Conservation (phyloP, 1,140 invertebrate species). For the Listronotus bonariensis region DNA sequence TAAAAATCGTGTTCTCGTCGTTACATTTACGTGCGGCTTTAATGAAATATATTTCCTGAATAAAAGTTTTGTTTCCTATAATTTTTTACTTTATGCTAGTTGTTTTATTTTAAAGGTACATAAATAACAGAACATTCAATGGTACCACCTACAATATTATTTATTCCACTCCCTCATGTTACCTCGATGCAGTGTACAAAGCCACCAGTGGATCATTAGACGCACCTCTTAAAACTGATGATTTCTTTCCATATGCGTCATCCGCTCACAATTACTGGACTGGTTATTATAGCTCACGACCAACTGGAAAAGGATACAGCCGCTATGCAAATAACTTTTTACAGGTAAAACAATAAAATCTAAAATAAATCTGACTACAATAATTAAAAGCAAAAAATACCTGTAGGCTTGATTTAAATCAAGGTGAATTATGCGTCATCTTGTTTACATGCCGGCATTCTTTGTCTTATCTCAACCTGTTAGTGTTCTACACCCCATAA, state of each 20-base stretch:
- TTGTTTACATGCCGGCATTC: too few relatives aligned
- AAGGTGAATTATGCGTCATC: too few relatives aligned
- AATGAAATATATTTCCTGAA: too few relatives aligned
- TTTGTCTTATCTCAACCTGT: too few relatives aligned
- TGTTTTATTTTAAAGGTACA: constrained; percentile 12
- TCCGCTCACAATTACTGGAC: constrained; percentile 77
- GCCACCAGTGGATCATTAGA: constrained; percentile 43
- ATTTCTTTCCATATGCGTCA: constrained; percentile 77
- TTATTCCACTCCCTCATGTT: constrained; percentile 80
- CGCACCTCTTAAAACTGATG: constrained; percentile 65
- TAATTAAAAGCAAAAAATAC: too few relatives aligned
- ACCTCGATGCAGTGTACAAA: constrained; percentile 66
- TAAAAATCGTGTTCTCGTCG: too few relatives aligned
- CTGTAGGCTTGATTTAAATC: too few relatives aligned
- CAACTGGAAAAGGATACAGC: constrained; percentile 68
- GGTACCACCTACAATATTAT: constrained; percentile 68
- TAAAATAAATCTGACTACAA: too few relatives aligned
- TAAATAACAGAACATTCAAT: constrained; percentile 40
- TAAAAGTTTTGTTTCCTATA: too few relatives aligned
- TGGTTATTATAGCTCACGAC: constrained; percentile 79
- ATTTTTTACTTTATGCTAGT: background rate
- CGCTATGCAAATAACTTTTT: constrained; percentile 69
- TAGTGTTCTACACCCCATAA: too few relatives aligned
- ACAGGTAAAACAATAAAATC: constrained; percentile 54
- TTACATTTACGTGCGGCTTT: too few relatives aligned